A percentile compares a stretch with the other conserved stretches of the same genome.
Conservation (phyloP, 2,888 invertebrate species). For the Ferdinandea cuprea region DNA sequence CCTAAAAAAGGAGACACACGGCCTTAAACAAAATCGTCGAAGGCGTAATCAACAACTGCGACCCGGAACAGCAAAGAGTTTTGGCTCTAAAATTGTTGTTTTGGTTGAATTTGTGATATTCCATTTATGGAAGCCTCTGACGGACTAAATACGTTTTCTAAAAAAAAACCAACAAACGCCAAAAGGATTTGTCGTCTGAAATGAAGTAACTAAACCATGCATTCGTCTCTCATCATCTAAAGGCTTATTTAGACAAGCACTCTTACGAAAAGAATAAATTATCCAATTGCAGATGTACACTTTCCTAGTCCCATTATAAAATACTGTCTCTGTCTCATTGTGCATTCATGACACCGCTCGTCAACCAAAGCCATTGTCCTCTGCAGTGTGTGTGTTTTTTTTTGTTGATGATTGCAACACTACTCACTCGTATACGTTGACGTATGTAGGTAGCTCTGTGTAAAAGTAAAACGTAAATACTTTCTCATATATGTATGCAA, state of each 20-base stretch:
- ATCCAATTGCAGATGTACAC: conserved; percentile 55
- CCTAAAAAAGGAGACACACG: too few species aligned
- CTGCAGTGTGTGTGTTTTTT: conserved; percentile 32
- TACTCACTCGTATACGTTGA: too few species aligned
- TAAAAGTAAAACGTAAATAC: conserved; percentile 47
- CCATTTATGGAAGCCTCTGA: too few species aligned
- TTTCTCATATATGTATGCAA: conserved; percentile 45
- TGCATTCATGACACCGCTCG: conserved; percentile 36
- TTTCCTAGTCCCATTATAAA: conserved; percentile 46
- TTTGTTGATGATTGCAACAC: conserved; percentile 22
- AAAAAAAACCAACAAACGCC: too few species aligned
- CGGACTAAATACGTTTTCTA: too few species aligned
- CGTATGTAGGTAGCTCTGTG: too few species aligned
- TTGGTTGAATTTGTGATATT: too few species aligned
- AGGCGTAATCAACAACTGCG: too few species aligned
- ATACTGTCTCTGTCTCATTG: conserved; percentile 33
- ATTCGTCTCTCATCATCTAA: neutral
- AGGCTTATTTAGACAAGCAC: conserved; percentile 23
- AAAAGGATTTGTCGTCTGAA: neutral
- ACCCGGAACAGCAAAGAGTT: too few species aligned
- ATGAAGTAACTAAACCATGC: neutral
- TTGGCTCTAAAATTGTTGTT: too few species aligned
- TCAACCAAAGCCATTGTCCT: conserved; percentile 60
- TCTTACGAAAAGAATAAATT: conserved; percentile 46
- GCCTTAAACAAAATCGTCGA: too few species aligned